Conservation (phyloP, 2,113 vertebrate genomes). For the Eurypyga helias region DNA sequence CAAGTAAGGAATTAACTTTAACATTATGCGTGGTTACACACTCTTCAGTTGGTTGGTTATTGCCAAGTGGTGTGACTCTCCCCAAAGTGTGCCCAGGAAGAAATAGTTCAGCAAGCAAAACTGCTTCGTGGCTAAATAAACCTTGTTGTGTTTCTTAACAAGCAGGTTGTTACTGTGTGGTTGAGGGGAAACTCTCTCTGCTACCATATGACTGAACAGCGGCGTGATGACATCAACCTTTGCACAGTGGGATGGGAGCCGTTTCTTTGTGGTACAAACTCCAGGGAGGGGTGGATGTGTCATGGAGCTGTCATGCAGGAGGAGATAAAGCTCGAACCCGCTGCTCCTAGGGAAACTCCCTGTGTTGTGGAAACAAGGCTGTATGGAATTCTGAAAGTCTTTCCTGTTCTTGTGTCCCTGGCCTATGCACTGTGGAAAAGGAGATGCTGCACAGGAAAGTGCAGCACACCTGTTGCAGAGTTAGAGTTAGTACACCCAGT, state of each 20-base stretch:
- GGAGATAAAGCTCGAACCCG: background rate
- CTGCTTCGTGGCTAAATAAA: background rate
- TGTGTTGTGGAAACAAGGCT: background rate
- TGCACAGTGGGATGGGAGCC: background rate
- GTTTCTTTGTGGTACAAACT: background rate
- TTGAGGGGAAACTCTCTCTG: background rate
- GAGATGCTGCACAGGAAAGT: background rate
- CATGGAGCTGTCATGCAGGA: background rate
- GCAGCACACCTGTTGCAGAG: background rate
- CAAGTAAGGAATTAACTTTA: background rate
- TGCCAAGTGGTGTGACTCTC: background rate
- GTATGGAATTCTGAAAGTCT: background rate
- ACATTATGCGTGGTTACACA: background rate
- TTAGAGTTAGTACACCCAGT: background rate
- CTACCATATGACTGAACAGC: background rate
- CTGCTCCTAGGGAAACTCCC: background rate
- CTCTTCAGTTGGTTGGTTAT: slow-evolving; percentile 3
- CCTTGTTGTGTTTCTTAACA: slow-evolving; percentile 5
- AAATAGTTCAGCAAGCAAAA: background rate
- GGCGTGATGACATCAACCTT: background rate
- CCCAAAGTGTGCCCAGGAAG: background rate
- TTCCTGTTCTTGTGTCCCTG: background rate
- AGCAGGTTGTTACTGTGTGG: background rate
- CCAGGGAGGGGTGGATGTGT: background rate
- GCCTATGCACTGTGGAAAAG: background rate